phyloP scores from a whole-genome alignment of 2,797 vertebrate species.

The Eulemur albifrons region DNA sequence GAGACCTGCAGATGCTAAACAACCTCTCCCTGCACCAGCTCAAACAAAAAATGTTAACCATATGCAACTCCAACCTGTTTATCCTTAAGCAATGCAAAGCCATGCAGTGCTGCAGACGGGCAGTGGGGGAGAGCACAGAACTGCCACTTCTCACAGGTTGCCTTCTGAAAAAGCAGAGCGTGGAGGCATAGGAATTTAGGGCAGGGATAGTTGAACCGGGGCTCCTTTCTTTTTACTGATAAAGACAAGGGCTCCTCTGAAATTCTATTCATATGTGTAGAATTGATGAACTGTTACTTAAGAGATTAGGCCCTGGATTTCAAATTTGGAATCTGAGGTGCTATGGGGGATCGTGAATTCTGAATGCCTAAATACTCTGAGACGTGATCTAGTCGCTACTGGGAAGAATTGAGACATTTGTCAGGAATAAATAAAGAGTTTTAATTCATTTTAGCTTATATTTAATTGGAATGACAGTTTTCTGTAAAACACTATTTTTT shows the following conservation, averaged over 20 bases:
- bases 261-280: neutral
- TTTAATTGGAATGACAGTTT: conserved; percentile 5
- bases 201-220: neutral
- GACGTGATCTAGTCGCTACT: neutral
- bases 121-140: conserved; percentile 40
- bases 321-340: neutral
- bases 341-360: neutral
- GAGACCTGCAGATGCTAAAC: conserved; percentile 77
- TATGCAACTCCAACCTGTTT: conserved; percentile 74
- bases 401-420: neutral
- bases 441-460: conserved; percentile 27
- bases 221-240: neutral
- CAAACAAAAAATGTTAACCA: conserved; percentile 57
- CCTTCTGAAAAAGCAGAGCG: neutral
- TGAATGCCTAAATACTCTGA: neutral
- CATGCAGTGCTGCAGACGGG: conserved; percentile 62
- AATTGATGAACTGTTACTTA: neutral
- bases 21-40: conserved; percentile 65
- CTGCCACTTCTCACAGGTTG: conserved; percentile 39
- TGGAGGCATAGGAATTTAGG: neutral
- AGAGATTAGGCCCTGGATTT: neutral
- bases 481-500: neutral
- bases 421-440: neutral
- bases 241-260: neutral
- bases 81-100: conserved; percentile 69